Evolutionary conservation across 2,797 vertebrate species (phyloP).

Genomic region (Danio tinwini): DNA sequence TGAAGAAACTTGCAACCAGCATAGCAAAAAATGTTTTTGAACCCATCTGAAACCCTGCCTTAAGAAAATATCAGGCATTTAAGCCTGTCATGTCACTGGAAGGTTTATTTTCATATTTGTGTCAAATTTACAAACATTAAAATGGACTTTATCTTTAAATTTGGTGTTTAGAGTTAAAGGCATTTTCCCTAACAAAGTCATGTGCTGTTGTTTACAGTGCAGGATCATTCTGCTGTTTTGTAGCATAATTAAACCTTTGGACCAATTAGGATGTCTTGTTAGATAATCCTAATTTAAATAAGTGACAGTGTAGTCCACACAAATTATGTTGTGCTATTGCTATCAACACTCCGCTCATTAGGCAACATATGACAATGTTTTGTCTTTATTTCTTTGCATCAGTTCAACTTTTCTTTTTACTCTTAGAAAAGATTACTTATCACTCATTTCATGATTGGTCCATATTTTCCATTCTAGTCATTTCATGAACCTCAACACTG

Average conservation of each 20-base stretch:
- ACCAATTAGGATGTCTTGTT: neutral
- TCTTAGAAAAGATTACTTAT: neutral
- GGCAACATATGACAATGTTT: neutral
- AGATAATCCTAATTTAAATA: neutral
- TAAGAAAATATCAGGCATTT: no score
- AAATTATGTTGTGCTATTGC: constrained; percentile 1
- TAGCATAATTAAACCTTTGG: neutral
- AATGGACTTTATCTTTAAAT: no score
- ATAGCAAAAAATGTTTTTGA: no score
- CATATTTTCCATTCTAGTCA: neutral
- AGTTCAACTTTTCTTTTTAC: neutral
- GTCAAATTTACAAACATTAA: no score
- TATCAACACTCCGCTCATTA: neutral
- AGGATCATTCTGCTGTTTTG: neutral
- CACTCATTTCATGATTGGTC: neutral
- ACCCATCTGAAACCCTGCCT: no score
- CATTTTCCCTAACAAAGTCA: neutral
- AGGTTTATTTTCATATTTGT: no score
- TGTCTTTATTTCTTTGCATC: neutral
- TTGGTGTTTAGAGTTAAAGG: neutral
- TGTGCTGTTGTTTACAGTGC: neutral
- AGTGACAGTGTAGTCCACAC: neutral
- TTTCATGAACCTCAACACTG: neutral
- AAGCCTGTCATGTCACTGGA: no score
- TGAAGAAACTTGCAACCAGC: no score